phyloP scores from a whole-genome alignment of 2,888 invertebrate species.

The Pseudanteris insignis region DNA sequence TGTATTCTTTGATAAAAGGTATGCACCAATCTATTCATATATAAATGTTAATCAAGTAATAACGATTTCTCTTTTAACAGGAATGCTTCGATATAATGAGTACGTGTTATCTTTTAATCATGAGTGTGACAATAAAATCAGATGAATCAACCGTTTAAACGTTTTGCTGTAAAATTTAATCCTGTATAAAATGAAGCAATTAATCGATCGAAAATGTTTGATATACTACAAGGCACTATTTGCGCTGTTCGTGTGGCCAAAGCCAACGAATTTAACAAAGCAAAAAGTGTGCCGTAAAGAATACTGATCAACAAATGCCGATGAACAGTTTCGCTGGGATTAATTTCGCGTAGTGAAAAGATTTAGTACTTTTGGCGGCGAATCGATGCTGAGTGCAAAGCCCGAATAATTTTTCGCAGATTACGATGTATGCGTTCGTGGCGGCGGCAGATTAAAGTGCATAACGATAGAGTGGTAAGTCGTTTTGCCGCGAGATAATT shows the following conservation, averaged over 20 bases:
- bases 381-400: slow-evolving; percentile 15
- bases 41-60: too few relatives aligned
- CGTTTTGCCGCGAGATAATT: slow-evolving; percentile 28
- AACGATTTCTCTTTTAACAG: too few relatives aligned
- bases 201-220: too few relatives aligned
- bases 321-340: slow-evolving; percentile 2
- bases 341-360: slow-evolving; percentile 3
- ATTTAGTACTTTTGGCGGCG: slow-evolving; percentile 7
- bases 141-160: neutral
- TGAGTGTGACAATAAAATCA: too few relatives aligned
- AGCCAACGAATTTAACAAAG: too few relatives aligned
- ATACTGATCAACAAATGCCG: neutral
- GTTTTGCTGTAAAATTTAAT: neutral
- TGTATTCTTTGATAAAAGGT: too few relatives aligned
- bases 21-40: too few relatives aligned
- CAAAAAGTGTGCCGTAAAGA: neutral
- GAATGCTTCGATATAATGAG: too few relatives aligned
- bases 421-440: slow-evolving; percentile 15
- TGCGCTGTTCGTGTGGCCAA: too few relatives aligned
- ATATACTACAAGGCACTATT: neutral
- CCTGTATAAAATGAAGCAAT: too few relatives aligned
- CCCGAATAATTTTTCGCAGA: slow-evolving; percentile 22
- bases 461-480: slow-evolving; percentile 25
- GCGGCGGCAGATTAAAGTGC: slow-evolving; percentile 24
- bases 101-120: too few relatives aligned